Evolutionary conservation across 2,888 invertebrate species (phyloP), one percentile per base, ranked within the genome.

Genomic region (Agrotis exclamationis): DNA sequence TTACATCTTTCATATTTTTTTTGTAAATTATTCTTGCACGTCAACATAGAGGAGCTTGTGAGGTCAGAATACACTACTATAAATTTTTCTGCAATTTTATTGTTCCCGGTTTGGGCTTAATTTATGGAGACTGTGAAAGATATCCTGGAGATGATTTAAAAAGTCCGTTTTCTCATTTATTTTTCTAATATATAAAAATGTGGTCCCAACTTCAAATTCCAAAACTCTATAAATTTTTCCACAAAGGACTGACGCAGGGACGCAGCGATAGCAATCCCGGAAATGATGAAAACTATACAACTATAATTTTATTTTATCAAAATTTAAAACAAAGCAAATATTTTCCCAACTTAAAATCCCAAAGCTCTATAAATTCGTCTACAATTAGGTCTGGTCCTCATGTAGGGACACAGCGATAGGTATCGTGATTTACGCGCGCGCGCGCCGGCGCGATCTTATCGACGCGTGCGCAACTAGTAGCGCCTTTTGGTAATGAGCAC

Each of bases 331-430:
- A 74, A 53, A 48, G 1, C 44, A 18, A 71, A 70, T 48, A 70
- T 60, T 47, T 33, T 28, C 24, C 20, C 1, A 22, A 50, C n/a
- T 66, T 47, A 58, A 66, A 59, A 20, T 57, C 18, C n/a, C 11
- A 70, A 78, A 74, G 59, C 74, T 74, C 86, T 89, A 86, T 84
- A 85, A 86, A 87, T 88, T 86, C 85, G 83, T 86, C 87, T 85
- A 93, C 94, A 93, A 93, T 93, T 93, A 93, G 92, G 91, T 87
- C 91, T 89, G 80, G 90, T 87, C 89, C 90, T 89, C 93, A 91
- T 93, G 90, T 90, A 87, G 88, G 89, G 89, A 89, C 89, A 87
- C 74, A 74, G 82, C 87, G 94, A 93, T 94, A 93, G 85, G 91
- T 93, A 94, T 88, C 88, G 91, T 94, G 94, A 94, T 93, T 93